Conservation (phyloP, 2,888 invertebrate species). For the Galerucella pusilla region DNA sequence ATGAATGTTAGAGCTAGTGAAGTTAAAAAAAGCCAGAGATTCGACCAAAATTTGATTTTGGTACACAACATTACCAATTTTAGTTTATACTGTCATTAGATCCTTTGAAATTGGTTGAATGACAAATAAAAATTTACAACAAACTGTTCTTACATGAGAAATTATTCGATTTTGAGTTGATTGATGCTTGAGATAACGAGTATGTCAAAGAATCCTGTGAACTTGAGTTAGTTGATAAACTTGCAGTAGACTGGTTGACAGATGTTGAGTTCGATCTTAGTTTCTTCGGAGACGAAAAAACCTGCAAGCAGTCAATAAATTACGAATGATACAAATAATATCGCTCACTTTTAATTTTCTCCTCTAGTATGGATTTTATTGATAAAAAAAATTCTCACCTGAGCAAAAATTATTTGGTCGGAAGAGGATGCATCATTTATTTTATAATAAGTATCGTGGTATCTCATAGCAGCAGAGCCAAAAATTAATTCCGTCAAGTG, state of each 20-base stretch:
- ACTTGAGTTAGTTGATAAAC: slow-evolving; percentile 7
- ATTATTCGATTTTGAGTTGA: slow-evolving; percentile 6
- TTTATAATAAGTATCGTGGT: slow-evolving; percentile 87
- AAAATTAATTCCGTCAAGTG: slow-evolving; percentile 92
- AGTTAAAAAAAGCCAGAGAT: too few relatives aligned
- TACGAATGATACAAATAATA: background rate
- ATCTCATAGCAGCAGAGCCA: slow-evolving; percentile 90
- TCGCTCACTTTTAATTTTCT: background rate
- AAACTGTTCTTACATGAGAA: slow-evolving; percentile 25
- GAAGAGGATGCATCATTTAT: slow-evolving; percentile 73
- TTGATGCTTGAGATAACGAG: slow-evolving; percentile 18
- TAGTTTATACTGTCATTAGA: too few relatives aligned
- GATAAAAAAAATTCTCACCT: slow-evolving; percentile 61
- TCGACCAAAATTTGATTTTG: too few relatives aligned
- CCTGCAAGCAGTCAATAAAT: slow-evolving; percentile 7
- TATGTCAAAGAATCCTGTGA: slow-evolving; percentile 6
- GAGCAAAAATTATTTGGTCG: slow-evolving; percentile 63
- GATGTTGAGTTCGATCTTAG: background rate
- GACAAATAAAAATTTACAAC: background rate
- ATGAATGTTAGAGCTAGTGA: too few relatives aligned
- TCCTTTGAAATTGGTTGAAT: too few relatives aligned
- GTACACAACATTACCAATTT: too few relatives aligned
- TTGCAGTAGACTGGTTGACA: background rate
- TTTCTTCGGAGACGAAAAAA: slow-evolving; percentile 24
- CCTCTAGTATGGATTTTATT: background rate